phyloP scores from a whole-genome alignment of 2,888 invertebrate species.

The Synanthedon tipuliformis region DNA sequence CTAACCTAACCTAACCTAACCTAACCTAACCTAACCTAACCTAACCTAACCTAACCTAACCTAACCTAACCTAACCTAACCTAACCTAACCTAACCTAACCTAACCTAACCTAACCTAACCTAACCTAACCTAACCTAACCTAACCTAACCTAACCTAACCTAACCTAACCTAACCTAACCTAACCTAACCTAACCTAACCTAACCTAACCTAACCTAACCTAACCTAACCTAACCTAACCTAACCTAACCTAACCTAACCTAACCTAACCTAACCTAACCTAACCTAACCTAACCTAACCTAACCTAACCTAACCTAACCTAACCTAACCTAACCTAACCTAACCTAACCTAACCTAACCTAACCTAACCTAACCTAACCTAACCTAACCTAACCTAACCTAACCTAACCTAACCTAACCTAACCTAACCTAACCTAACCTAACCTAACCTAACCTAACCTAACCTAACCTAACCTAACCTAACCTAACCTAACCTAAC shows the following conservation, averaged over 20 bases:
- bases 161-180: background rate
- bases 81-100: background rate
- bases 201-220: background rate
- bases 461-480: conserved; percentile 3
- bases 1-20: background rate
- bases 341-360: conserved; percentile 5
- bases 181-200: background rate
- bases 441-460: conserved; percentile 3
- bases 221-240: background rate
- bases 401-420: conserved; percentile 4
- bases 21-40: background rate
- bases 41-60: background rate
- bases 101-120: background rate
- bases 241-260: background rate
- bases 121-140: background rate
- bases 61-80: background rate
- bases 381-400: conserved; percentile 4
- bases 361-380: conserved; percentile 5
- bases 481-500: conserved; percentile 3
- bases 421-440: conserved; percentile 3
- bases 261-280: background rate
- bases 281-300: background rate
- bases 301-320: background rate
- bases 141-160: background rate
- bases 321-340: conserved; percentile 1